Evolutionary conservation across 2,797 vertebrate species (phyloP), one percentile per base, ranked within the genome.

Genomic region (Sebastes cheni): DNA sequence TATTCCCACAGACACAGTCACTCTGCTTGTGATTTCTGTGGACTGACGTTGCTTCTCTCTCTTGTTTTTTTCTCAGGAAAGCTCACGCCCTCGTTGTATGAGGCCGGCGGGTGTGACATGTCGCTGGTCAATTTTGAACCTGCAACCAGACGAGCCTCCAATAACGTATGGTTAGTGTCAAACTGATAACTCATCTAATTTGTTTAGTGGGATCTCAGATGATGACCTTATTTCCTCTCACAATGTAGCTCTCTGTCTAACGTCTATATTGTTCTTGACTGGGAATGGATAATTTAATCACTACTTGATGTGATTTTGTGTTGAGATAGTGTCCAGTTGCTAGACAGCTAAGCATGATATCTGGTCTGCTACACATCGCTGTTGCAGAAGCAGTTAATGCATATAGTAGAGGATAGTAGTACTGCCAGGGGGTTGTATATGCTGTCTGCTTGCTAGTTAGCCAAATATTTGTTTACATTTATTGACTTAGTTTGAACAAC

Each of bases 51-150:
- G 16, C 5, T 2, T 67, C 39, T 84, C 54, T 88, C 86, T 56
- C 54, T 20, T 61, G 22, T 75, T 25, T 39, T 58, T 65, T 29
- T 42, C 78, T 10, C 79, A 99, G 98, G 98, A 95, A 99, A 99
- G 92, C 97, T 98, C 93, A 98, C 97, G 80, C 97, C 98, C 86
- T 97, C 98, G 42, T 94, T 99, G 70, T 99, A 99, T 85, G 98
- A 99, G 94, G 97, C 96, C 46, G 97, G 96, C 77, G 98, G 97
- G 91, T 99, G 98, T 90, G 97, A 99, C 94, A 97, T 99, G 97
- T 99, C 98, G 14, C 96, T 99, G 94, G 98, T 99, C 91, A 99
- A 99, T 92, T 99, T 99, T 93, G 98, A 99, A 95, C 97, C 98
- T 82, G 98, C 97, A 93, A 97, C 97, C 94, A 96, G 98, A 96